Base-by-base conservation (phyloP, 2,797 vertebrate genomes). In the Lepidocolaptes lacrymiger region DNA sequence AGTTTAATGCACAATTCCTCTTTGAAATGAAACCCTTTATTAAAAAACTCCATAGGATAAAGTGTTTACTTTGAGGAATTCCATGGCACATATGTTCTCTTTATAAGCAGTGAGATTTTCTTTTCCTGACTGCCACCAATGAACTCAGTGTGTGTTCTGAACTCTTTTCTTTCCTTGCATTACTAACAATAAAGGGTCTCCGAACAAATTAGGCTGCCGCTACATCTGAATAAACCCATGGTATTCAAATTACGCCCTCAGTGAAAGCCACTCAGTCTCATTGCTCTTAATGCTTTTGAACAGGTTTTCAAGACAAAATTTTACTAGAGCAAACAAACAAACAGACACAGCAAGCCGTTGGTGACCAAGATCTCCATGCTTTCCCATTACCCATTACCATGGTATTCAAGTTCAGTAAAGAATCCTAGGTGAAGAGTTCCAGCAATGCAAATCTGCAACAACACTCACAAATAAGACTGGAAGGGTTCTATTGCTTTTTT, bases 221-320 rank as follows among this genome's bases (percentile, higher is more conserved):
- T 87, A 87, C 71, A 87, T 95, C 63, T 95, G 90, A 96, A 95
- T 95, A 95, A 96, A 59, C 21, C 44, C 51, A n/a, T 76, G 71
- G 37, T 64, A 94, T 97, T 93, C 78, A 95, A 89, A 95, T 95
- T 48, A 76, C 0, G 0, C 5, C 23, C 41, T 82, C 58, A 67
- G 32, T 92, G 90, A 97, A 91, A 95, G 77, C 59, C 67, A 49
- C 44, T 91, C 71, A 67, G 32, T 56, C 24, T 76, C 77, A 41
- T 32, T 71, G 34, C 14, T 85, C n/a, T 63, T 90, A 89, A 92
- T 74, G 34, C 34, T 87, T 93, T 92, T 93, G 39, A 95, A 67
- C 67, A 93, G 26, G n/a, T 89, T 91, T 95, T 90, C 69, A 88
- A 92, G 55, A 74, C 59, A 88, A 81, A 66, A 88, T 51, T 68